Percentiles rank a stretch among this genome's conserved stretches.
These are phyloP conservation scores for Oncorhynchus nerka DNA, from an alignment of 2,113 vertebrate genomes.

Conservation along the genomic window DNA sequence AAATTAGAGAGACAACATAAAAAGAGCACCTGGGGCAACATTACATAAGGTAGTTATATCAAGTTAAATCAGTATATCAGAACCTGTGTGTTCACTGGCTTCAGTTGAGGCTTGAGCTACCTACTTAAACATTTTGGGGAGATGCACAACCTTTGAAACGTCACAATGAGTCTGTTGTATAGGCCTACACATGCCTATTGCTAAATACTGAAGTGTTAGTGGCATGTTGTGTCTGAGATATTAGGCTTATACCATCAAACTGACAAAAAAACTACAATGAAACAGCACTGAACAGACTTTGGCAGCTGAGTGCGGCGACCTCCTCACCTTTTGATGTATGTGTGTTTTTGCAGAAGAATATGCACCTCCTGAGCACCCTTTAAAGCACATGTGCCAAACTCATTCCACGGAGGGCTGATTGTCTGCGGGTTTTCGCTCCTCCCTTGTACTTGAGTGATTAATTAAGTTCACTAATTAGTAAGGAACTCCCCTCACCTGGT, in stretches of 20 bases:
- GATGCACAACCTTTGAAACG: background rate
- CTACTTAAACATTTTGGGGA: background rate
- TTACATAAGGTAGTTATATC: background rate
- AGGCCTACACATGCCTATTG: background rate
- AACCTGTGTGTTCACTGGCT: background rate
- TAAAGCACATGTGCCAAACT: conserved; percentile 16
- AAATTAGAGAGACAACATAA: background rate
- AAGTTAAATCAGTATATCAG: too few relatives aligned
- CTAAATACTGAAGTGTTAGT: background rate
- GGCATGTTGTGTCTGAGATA: background rate
- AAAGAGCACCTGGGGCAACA: background rate
- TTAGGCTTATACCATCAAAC: conserved; percentile 3
- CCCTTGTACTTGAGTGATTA: too few relatives aligned
- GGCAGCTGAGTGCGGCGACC: conserved; percentile 38
- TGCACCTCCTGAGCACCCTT: conserved; percentile 15
- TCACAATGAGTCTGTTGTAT: background rate
- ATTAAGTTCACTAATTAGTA: too few relatives aligned
- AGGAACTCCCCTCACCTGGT: too few relatives aligned
- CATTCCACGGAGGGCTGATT: too few relatives aligned
- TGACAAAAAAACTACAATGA: conserved; percentile 12
- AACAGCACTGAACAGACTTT: conserved; percentile 33
- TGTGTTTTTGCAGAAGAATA: conserved; percentile 7
- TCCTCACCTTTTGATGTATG: background rate
- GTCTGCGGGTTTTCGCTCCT: too few relatives aligned
- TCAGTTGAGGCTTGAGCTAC: background rate